phyloP scores from a whole-genome alignment of 1,140 invertebrate genomes.

The Dolichoris vasculosae region DNA sequence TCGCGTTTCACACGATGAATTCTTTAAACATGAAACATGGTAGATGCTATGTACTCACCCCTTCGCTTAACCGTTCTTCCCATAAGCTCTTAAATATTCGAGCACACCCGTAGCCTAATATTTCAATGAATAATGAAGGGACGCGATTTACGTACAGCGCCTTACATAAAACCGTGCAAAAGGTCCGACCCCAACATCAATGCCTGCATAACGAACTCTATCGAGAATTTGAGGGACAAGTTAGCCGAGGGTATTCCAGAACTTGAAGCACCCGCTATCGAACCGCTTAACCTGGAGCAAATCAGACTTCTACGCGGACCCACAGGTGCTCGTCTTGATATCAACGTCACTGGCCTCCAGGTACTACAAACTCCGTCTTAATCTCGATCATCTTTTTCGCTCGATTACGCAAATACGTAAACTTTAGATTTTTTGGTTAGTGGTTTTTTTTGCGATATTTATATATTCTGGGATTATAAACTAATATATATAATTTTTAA shows the following conservation, averaged over 20 bases:
- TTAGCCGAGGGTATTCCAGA: conserved; percentile 80
- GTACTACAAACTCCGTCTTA: too few relatives aligned
- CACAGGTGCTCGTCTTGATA: conserved; percentile 77
- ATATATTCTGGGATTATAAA: too few relatives aligned
- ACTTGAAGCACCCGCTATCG: conserved; percentile 80
- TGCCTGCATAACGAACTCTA: conserved; percentile 79
- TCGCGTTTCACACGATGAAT: neutral
- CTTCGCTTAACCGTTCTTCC: neutral
- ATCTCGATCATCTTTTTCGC: too few relatives aligned
- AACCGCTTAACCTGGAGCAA: conserved; percentile 78
- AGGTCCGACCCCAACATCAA: conserved; percentile 78
- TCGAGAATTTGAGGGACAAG: conserved; percentile 77
- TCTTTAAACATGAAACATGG: neutral
- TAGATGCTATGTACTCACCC: neutral
- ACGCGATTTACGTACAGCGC: conserved; percentile 71
- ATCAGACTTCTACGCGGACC: conserved; percentile 77
- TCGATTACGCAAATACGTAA: too few relatives aligned
- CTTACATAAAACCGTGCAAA: conserved; percentile 81
- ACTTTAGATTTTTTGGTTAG: too few relatives aligned
- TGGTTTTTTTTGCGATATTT: too few relatives aligned
- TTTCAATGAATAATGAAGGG: conserved; percentile 15
- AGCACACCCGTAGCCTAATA: neutral
- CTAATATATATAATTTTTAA: too few relatives aligned
- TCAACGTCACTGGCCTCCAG: conserved; percentile 78
- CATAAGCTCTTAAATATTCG: neutral